Conservation (phyloP, 2,888 invertebrate genomes). For the Corythucha ciliata region DNA sequence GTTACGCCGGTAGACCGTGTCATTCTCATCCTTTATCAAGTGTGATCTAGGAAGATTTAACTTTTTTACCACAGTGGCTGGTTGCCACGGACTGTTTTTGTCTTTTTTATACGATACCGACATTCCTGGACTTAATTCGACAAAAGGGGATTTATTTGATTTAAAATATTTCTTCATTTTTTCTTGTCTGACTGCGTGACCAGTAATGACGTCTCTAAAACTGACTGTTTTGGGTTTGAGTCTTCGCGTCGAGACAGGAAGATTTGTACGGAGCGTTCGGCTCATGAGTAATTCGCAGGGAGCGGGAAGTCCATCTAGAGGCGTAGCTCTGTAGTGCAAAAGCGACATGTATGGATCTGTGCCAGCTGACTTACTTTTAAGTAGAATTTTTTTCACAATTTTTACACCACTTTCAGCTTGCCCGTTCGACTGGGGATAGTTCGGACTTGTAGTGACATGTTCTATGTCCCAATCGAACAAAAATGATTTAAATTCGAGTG, state of each 20-base stretch:
- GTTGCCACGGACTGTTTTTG: too few relatives aligned
- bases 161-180: too few relatives aligned
- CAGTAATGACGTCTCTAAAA: too few relatives aligned
- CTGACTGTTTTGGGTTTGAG: background rate
- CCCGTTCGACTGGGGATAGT: background rate
- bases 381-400: conserved; percentile 2
- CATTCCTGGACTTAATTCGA: too few relatives aligned
- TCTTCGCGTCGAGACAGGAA: background rate
- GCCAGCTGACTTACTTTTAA: background rate
- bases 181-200: too few relatives aligned
- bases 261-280: background rate
- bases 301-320: background rate
- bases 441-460: background rate
- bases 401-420: conserved; percentile 4
- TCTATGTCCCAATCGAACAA: background rate
- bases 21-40: too few relatives aligned
- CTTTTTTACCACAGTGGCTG: too few relatives aligned
- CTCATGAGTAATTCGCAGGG: background rate
- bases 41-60: too few relatives aligned
- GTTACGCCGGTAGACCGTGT: too few relatives aligned
- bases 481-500: background rate
- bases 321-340: background rate
- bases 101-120: too few relatives aligned
- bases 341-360: background rate
- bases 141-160: too few relatives aligned